These are phyloP conservation scores for Drosophila hydei DNA, from an alignment of 1,140 invertebrate species.

Conservation along the genomic window DNA sequence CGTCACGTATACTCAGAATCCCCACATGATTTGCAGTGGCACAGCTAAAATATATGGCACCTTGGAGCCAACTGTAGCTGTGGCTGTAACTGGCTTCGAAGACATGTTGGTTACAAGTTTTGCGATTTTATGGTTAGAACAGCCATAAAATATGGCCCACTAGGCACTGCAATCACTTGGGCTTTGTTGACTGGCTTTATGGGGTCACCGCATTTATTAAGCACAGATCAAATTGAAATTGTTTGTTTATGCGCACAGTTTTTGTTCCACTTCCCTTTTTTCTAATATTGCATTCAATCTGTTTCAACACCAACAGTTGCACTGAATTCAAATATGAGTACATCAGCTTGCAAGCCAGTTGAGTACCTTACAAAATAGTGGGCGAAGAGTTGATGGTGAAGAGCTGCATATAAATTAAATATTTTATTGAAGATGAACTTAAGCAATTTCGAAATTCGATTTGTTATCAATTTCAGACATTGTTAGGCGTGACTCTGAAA, in stretches of 20 bases:
- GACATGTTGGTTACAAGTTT: constrained; percentile 66
- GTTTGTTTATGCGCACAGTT: constrained; percentile 21
- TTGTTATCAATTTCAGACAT: too few relatives aligned
- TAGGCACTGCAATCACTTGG: constrained; percentile 32
- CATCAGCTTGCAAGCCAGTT: too few relatives aligned
- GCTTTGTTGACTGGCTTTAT: not conserved
- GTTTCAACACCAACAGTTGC: not conserved
- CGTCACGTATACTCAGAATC: constrained; percentile 47
- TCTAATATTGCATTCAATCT: constrained; percentile 1
- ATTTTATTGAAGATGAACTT: too few relatives aligned
- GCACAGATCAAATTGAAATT: constrained; percentile 52
- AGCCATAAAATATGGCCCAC: constrained; percentile 43
- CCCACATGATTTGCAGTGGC: constrained; percentile 56
- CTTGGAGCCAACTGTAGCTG: constrained; percentile 45
- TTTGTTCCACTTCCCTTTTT: not conserved
- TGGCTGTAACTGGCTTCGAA: constrained; percentile 42
- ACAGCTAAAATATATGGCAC: constrained; percentile 60
- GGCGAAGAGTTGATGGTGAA: too few relatives aligned
- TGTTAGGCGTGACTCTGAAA: too few relatives aligned
- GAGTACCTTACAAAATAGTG: too few relatives aligned
- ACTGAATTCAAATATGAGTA: constrained; percentile 7
- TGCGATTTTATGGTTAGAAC: constrained; percentile 52
- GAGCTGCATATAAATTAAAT: too few relatives aligned
- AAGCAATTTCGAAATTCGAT: too few relatives aligned
- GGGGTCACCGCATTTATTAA: constrained; percentile 47